Evolutionary conservation across 2,888 invertebrate species (phyloP).

Genomic region (Aelia acuminata): DNA sequence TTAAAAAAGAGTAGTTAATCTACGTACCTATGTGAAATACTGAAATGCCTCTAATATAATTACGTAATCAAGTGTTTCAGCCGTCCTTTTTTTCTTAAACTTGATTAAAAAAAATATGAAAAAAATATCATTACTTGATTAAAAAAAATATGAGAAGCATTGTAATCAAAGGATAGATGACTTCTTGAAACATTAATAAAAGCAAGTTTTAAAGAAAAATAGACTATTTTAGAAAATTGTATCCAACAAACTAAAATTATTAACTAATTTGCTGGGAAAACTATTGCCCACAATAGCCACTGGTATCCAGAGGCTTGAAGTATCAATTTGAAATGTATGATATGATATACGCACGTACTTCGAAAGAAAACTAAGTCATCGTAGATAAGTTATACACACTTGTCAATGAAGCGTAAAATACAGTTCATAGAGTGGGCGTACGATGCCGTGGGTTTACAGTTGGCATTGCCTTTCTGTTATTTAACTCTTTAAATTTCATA

Average conservation of each 20-base stretch:
- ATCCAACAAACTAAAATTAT: no score
- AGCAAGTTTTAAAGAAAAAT: background rate
- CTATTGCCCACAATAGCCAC: no score
- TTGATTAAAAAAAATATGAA: no score
- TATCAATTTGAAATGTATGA: background rate
- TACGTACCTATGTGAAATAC: no score
- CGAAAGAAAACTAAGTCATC: background rate
- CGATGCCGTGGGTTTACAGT: background rate
- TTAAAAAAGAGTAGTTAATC: no score
- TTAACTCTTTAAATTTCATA: background rate
- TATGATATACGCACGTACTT: background rate
- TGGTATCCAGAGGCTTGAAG: background rate
- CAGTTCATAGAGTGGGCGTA: background rate
- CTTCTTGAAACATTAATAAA: background rate
- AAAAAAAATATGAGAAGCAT: no score
- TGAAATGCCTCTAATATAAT: no score
- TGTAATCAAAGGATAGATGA: background rate
- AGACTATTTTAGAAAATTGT: background rate
- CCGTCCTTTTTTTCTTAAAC: no score
- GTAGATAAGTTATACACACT: background rate
- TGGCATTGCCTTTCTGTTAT: background rate
- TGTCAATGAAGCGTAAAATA: background rate
- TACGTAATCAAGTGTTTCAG: no score
- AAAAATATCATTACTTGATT: no score
- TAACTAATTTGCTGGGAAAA: no score